Evolutionary conservation across 2,888 invertebrate genomes (phyloP).

Genomic region (Rhagonycha fulva): DNA sequence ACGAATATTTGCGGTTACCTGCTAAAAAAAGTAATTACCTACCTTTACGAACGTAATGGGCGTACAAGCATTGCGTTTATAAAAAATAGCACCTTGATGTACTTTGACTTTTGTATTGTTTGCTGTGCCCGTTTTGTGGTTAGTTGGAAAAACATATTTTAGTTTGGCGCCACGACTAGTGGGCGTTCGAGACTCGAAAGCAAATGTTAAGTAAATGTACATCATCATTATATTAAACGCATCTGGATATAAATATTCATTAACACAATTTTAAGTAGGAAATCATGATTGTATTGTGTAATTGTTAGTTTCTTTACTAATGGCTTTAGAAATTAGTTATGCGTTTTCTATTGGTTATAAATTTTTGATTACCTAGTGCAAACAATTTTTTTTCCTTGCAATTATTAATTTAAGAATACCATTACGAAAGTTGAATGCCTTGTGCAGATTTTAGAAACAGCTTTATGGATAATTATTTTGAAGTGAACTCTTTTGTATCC

Average conservation of each 20-base stretch:
- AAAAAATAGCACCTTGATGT: neutral
- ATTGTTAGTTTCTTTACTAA: neutral
- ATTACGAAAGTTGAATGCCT: neutral
- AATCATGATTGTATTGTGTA: neutral
- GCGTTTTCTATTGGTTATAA: neutral
- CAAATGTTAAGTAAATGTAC: conserved; percentile 16
- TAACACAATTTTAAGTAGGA: conserved; percentile 3
- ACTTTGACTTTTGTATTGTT: conserved; percentile 10
- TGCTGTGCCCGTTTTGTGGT: conserved; percentile 13
- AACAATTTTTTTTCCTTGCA: neutral
- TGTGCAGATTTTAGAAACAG: neutral
- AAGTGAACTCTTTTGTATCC: neutral
- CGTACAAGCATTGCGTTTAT: neutral
- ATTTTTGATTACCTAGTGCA: neutral
- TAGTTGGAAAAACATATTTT: conserved; percentile 17
- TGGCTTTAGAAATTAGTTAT: neutral
- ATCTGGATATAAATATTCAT: conserved; percentile 4
- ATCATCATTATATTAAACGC: conserved; percentile 11
- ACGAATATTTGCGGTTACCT: neutral
- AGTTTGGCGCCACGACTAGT: conserved; percentile 15
- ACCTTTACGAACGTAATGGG: neutral
- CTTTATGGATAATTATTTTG: neutral
- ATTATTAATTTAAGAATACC: neutral
- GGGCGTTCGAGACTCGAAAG: conserved; percentile 10
- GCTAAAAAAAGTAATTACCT: conserved; percentile 9